Evolutionary conservation across 2,113 vertebrate species (phyloP).

Genomic region (Ceyx margarethae): DNA sequence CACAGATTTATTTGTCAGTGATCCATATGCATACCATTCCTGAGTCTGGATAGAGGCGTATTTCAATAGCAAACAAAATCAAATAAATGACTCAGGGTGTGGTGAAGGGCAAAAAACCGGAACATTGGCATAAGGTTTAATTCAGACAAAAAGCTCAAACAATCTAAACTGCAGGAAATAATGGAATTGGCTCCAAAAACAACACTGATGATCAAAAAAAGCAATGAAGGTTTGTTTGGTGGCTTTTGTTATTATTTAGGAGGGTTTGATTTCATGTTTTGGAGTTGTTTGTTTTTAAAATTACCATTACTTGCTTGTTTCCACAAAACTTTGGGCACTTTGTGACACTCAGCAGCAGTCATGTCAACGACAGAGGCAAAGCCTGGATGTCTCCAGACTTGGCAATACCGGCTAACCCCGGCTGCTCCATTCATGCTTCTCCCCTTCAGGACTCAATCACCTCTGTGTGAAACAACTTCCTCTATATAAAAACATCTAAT

Average conservation of each 20-base stretch:
- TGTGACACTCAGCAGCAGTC: background rate
- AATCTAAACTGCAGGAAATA: background rate
- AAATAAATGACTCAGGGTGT: background rate
- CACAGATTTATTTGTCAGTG: slow-evolving; percentile 48
- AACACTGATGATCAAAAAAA: background rate
- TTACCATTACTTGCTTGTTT: background rate
- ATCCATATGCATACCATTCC: slow-evolving; percentile 34
- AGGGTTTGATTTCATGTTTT: background rate
- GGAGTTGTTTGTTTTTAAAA: background rate
- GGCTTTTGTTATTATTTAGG: background rate
- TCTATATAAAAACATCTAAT: background rate
- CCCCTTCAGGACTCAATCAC: background rate
- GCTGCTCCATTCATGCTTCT: background rate
- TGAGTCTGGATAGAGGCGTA: background rate
- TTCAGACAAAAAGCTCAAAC: background rate
- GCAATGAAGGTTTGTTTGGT: background rate
- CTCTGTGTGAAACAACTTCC: background rate
- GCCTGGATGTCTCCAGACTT: background rate
- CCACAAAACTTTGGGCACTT: background rate
- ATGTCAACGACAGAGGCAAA: fast-evolving
- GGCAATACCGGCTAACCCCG: background rate
- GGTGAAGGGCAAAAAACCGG: background rate
- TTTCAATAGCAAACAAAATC: background rate
- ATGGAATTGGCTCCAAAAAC: background rate
- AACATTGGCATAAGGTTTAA: background rate